These are phyloP conservation scores for Phlogophora meticulosa DNA, from an alignment of 2,888 invertebrate genomes.

Conservation along the genomic window DNA sequence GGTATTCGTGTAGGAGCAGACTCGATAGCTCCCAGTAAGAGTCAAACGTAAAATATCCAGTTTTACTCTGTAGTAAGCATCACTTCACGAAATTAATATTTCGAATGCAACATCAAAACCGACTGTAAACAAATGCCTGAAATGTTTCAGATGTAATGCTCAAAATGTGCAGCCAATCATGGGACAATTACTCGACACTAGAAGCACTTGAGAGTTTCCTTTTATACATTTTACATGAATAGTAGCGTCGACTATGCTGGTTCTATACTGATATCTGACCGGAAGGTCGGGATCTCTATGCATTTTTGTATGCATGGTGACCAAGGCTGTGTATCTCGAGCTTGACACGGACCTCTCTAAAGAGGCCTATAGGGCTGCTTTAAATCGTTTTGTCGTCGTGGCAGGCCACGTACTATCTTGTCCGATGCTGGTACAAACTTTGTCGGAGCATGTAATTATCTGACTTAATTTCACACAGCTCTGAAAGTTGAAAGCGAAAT, in stretches of 20 bases:
- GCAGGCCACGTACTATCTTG: constrained; percentile 30
- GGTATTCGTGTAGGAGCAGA: constrained; percentile 37
- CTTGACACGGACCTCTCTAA: constrained; percentile 45
- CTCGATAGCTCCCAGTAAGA: no score
- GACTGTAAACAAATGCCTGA: constrained; percentile 10
- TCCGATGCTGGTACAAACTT: constrained; percentile 27
- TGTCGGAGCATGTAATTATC: constrained; percentile 12
- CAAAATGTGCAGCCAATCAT: constrained; percentile 28
- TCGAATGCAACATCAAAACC: background rate
- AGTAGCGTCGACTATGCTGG: constrained; percentile 42
- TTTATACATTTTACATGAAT: no score
- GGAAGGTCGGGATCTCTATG: constrained; percentile 42
- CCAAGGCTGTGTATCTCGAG: constrained; percentile 40
- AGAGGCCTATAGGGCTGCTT: constrained; percentile 35
- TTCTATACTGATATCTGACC: constrained; percentile 43
- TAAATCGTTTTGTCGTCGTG: constrained; percentile 39
- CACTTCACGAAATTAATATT: constrained; percentile 33
- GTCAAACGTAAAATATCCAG: no score
- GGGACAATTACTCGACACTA: constrained; percentile 21
- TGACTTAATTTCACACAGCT: background rate
- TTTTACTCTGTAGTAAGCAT: background rate
- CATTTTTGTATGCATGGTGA: constrained; percentile 32
- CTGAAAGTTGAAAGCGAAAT: constrained; percentile 4
- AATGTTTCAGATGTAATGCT: constrained; percentile 27
- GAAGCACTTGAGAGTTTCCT: constrained; percentile 16